Percentiles rank a stretch among this genome's conserved stretches.
These are phyloP conservation scores for Drosophila ercepeae DNA, from an alignment of 1,140 invertebrate genomes.

Conservation along the genomic window DNA sequence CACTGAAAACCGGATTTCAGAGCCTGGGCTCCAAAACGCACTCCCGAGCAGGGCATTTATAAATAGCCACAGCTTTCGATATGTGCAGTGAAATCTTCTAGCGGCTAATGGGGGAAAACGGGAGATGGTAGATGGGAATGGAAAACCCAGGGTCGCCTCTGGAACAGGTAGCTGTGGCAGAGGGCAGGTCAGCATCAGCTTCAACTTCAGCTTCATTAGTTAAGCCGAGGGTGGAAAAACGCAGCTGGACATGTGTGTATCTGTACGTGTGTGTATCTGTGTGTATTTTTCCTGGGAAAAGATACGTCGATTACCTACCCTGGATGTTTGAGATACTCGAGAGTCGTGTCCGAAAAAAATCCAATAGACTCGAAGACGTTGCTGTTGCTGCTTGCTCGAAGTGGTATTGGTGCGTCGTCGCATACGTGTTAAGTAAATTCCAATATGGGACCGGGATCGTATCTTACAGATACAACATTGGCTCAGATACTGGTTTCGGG, in stretches of 20 bases:
- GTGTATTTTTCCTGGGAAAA: conserved; percentile 47
- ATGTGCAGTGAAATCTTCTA: conserved; percentile 67
- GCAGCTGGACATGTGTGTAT: conserved; percentile 40
- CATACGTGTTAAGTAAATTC: conserved; percentile 78
- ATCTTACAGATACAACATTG: conserved; percentile 79
- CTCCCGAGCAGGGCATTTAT: conserved; percentile 54
- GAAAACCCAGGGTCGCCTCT: conserved; percentile 49
- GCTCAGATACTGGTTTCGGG: conserved; percentile 73
- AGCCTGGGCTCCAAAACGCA: conserved; percentile 62
- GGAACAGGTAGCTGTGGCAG: conserved; percentile 57
- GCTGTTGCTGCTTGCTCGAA: no score
- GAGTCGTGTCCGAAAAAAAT: conserved; percentile 54
- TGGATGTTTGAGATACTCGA: conserved; percentile 34
- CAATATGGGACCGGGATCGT: conserved; percentile 73
- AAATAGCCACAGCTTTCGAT: conserved; percentile 73
- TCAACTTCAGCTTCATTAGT: conserved; percentile 58
- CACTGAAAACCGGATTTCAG: conserved; percentile 53
- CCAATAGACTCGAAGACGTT: conserved; percentile 54
- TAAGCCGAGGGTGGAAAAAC: conserved; percentile 60
- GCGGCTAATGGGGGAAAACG: conserved; percentile 42
- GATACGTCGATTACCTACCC: conserved; percentile 53
- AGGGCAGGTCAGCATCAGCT: conserved; percentile 50
- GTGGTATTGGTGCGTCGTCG: conserved; percentile 49
- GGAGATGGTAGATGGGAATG: no score
- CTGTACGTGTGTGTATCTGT: background rate